A percentile compares a stretch with the other conserved stretches of the same genome.
phyloP scores from a whole-genome alignment of 2,888 invertebrate genomes.

The Blastobasis adustella region DNA sequence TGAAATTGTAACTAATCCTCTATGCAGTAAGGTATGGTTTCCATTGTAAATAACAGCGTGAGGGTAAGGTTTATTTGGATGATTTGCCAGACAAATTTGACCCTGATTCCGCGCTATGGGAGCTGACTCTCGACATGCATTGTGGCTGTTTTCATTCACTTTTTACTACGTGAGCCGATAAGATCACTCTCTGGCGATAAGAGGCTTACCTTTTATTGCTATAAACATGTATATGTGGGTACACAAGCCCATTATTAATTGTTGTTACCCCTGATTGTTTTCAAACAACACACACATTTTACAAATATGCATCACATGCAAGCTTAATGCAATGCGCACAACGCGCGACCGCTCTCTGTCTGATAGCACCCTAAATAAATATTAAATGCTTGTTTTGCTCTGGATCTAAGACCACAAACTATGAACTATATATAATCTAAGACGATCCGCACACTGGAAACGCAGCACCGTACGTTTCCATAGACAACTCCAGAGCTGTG shows the following conservation, averaged over 20 bases:
- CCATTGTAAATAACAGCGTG: conserved; percentile 1
- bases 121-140: conserved; percentile 52
- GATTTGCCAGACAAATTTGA: conserved; percentile 62
- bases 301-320: too few relatives aligned
- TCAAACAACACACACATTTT: conserved; percentile 10
- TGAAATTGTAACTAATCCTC: neutral
- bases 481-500: too few relatives aligned
- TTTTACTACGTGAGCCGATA: conserved; percentile 43
- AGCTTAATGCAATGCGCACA: too few relatives aligned
- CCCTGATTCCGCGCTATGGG: conserved; percentile 59
- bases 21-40: conserved; percentile 1
- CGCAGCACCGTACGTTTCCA: too few relatives aligned
- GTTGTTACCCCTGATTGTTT: conserved; percentile 1
- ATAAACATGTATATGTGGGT: neutral
- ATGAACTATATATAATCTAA: too few relatives aligned
- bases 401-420: too few relatives aligned
- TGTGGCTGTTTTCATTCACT: conserved; percentile 56
- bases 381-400: conserved; percentile 22
- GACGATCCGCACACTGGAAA: too few relatives aligned
- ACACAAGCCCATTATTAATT: neutral
- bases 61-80: conserved; percentile 41
- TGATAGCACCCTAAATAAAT: too few relatives aligned
- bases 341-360: too few relatives aligned
- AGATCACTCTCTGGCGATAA: conserved; percentile 25
- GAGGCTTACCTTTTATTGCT: conserved; percentile 8